Base-by-base conservation (phyloP, 2,113 vertebrate genomes). In the Tachysurus vachellii region DNA sequence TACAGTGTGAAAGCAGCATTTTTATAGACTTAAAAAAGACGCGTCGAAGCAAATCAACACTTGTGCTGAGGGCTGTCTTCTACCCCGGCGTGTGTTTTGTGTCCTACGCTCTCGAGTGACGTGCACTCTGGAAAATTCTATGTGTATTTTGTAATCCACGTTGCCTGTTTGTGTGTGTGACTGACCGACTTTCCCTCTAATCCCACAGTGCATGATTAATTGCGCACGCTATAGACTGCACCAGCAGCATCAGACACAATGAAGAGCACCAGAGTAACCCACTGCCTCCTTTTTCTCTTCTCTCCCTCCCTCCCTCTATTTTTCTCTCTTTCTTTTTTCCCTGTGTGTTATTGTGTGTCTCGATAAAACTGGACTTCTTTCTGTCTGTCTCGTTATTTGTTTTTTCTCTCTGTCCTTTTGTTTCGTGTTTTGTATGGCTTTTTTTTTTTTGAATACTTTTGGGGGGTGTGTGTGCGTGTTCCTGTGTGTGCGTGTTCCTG, bases 251-350 rank as follows among this genome's bases (percentile, higher is more conserved):
- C 88, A 77, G 86, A 66, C 82, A 85, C 56, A 50, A 89, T 70
- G 56, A 91, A 75, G 59, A 90, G 90, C 92, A 89, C 91, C 54
- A 90, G 83, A 95, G 90, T 95, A 94, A 95, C 93, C 82, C 88
- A 80, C 53, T 59, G 68, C 73, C 88, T 73, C 73, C 90, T 91
- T 89, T 89, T 88, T 87, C 75, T 89, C 93, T 85, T 87, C 54
- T 73, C 68, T 68, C 87, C 76, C 85, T 89, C 31, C 86, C 76
- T 62, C 47, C 84, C 91, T 93, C 92, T 85, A 89, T 92, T 89
- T 79, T 42, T 76, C 42, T 86, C 77, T 44, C 53, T 87, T 91
- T 93, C 92, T 85, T 89, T 92, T 89, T 77, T 44, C 44, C 36
- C 36, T 61, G 83, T 26, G 21, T 76, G 8, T 75, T 47, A 17